Base-by-base conservation (phyloP, 2,888 invertebrate species). In the Holacanthella duospinosa region DNA sequence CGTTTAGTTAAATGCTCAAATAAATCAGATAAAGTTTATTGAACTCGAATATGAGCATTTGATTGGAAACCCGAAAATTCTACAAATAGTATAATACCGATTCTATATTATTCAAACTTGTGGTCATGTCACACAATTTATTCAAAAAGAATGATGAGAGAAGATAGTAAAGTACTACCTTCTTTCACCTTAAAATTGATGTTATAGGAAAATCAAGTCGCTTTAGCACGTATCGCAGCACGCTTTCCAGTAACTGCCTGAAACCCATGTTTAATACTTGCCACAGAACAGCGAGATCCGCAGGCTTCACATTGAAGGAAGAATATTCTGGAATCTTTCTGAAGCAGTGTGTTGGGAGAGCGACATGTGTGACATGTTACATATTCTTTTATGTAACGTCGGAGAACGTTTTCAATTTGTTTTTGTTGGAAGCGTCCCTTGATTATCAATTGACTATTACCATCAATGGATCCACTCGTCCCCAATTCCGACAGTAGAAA, bases 361-460 rank as follows among this genome's bases (percentile, higher is more conserved):
- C 95, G 88, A 82, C 99, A 99, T 62, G 99, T 99, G 79, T 99
- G 99, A 82, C 99, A 99, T 67, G 97, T 99, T 55, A 99, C 99
- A 80, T 99, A 99, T 83, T 99, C 99, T 79, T 92, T 91, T 73
- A 92, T 91, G 80, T 95, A 92, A 78, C 92, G 86, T 80, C 96
- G 87, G 74, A 99, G 84, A 53, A 99, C 97, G 81, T 94, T 97
- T 80, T 99, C 99, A 78, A 99, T 97, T 81, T 99, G 99, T 82
- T 99, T 99, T 77, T 97, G 97, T 79, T 97, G 97, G 80, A 99
- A 99, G 75, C 96, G 85, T 61, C 99, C 99, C 78, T 97, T 96
- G 75, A 99, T 97, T 75, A 99, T 97, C 62, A 99, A 84, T 77
- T 97, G 97, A 78, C 92, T 94, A 78, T 95, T 97, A 71, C 96